Base-by-base conservation (phyloP, 2,113 vertebrate species). In the Danionella cerebrum region DNA sequence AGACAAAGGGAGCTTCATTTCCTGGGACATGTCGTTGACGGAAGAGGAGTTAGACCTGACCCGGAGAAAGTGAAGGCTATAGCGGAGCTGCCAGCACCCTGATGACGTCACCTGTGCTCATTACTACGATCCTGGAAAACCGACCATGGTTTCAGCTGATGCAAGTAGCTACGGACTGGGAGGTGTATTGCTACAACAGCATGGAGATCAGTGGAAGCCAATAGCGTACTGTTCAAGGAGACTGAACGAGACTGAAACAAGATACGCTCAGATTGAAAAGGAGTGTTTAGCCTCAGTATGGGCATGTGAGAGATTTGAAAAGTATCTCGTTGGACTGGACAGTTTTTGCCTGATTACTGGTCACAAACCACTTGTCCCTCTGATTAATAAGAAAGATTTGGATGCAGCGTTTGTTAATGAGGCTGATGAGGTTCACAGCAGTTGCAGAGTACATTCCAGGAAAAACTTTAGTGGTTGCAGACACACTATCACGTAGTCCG, bases 71-170 rank as follows among this genome's bases (percentile, higher is more conserved):
- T 74, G 12, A 19, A 25, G n/a, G 67, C 53, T 2, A 75, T 70
- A 8, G 8, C 12, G 4, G 10, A 71, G 27, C 55, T 75, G 4
- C 11, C 36, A 6, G 47, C 63, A 35, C 57, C 73, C 50, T 75
- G 64, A 73, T 70, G 67, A 74, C 41, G 62, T 65, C 67, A 54
- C 25, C 65, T 38, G 70, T 73, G 52, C 79, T 79, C 60, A 52
- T 69, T 80, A 78, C 78, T 82, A 79, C 70, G 69, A 76, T 73
- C 41, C 71, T 54, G 70, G 63, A 47, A 72, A 78, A 36, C 33
- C 78, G 79, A 83, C 80, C 65, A 75, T 69, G 64, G 79, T 80
- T 74, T 80, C 76, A 77, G 78, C 77, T 73, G 83, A 83, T 70
- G 76, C 78, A 54, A 84, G 64, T 67, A 80, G 70, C 64, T 79